Evolutionary conservation across 2,797 vertebrate species (phyloP).

Genomic region (Phataginus tetradactyla): DNA sequence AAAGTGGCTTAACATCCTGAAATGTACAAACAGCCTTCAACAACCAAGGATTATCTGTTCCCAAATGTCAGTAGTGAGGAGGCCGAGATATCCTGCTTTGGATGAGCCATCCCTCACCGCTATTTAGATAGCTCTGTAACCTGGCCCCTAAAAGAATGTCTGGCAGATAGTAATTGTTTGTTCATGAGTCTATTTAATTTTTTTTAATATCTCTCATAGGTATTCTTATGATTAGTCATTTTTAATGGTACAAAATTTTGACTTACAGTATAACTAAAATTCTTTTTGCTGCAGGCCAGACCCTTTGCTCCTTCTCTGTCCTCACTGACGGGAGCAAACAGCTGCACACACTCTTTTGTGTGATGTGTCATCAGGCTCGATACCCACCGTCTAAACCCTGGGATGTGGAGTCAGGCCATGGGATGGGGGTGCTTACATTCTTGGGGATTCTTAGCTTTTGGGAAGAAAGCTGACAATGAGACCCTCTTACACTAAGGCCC

Average conservation of each 20-base stretch:
- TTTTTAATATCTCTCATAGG: neutral
- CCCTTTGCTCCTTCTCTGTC: neutral
- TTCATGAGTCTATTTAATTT: neutral
- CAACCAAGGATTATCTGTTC: neutral
- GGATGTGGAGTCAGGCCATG: rapidly evolving
- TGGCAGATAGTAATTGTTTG: neutral
- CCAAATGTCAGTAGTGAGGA: neutral
- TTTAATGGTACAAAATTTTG: neutral
- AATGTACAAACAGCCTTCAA: neutral
- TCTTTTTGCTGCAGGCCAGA: neutral
- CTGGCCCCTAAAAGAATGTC: neutral
- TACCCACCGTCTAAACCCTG: neutral
- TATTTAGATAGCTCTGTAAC: neutral
- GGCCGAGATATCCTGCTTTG: neutral
- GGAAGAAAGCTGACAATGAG: neutral
- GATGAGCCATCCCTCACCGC: neutral
- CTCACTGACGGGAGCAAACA: neutral
- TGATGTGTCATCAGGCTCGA: neutral
- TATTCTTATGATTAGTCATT: neutral
- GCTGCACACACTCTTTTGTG: neutral
- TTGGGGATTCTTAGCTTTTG: neutral
- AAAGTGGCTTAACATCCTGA: neutral
- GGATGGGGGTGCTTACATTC: neutral
- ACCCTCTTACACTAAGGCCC: neutral
- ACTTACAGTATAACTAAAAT: neutral